Base-by-base conservation (phyloP, 92 coral and sea anemone species). In the Pocillopora meandrina region DNA sequence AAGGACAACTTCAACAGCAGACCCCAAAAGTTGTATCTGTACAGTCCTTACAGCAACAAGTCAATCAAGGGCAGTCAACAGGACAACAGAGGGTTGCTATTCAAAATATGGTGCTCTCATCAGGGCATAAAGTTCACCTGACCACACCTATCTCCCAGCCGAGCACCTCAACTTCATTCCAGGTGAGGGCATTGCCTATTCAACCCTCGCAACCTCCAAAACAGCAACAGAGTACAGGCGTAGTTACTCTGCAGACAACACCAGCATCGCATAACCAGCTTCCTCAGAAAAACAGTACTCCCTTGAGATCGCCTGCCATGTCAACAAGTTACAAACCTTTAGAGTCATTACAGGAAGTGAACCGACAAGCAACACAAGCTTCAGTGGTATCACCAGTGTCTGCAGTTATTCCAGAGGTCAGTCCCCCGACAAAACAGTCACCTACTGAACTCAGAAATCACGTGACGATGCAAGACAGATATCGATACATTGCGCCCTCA, bases 391-490 rank as follows among this genome's bases (percentile, higher is more conserved):
- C 97, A 6, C 96, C 97, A 0, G 92, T 93, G 63, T 88, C 95
- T 33, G 97, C 95, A 7, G 91, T 93, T 0, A 84, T 85, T 13
- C 76, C 88, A 65, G 88, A 85, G 71, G 52, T 71, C 14, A 55
- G 21, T 57, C 69, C 71, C n/a, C 49, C 72, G 76, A 47, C 77
- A 49, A 58, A 76, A 63, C 34, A 72, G 72, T 67, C 93, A 76
- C 86, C 92, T 61, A 61, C 91, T 61, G 69, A 87, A 59, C 84
- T 83, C 80, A 93, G 96, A 61, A 85, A 90, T 9, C 89, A 90
- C 52, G 91, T 92, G 26, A 91, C 98, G 12, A 87, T 93, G 5
- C 94, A 90, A 56, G 95, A 95, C n/a, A 85, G 95, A 59, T 93
- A 73, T 34, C 89, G 97, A 34, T 93, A 89, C 63, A 93, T 95